Base-by-base conservation (phyloP, 1,140 invertebrate genomes). In the Drosophila pruinosa region DNA sequence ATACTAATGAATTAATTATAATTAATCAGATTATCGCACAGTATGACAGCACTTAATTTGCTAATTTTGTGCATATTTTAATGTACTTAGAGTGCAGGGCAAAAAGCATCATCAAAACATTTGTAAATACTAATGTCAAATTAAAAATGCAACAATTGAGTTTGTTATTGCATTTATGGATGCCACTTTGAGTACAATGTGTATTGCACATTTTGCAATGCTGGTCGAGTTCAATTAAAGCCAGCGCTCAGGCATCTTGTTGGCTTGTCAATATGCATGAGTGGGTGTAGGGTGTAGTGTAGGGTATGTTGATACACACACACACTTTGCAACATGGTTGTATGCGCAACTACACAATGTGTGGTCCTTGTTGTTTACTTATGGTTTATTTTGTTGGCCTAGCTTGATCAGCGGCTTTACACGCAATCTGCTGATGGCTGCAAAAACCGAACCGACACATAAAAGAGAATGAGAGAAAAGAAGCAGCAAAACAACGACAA, bases 401-500 rank as follows among this genome's bases (percentile, higher is more conserved):
- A 47, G 45, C 19, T 38, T 47, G 57, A 61, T 26, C 34, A 61
- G 28, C 34, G 58, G 45, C 58, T 50, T 62, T 62, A 34, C 45
- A 50, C 24, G 58, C 43, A 62, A 62, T 62, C 45, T 48, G 45
- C 45, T 62, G 58, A 39, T 62, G 24, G 43, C 10, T 12, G 2
- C 31, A 12, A n/a, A 34, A 39, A 39, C 14, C 14, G 6, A 39
- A 39, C 2, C 34, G n/a, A 36, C 15, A 17, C 8, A n/a, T n/a
- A 50, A 21, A 52, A 19, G 12, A 38, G 4, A 1, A 24, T 2
- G 31, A 47, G 4, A 21, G 12, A 6, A 45, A 34, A 8, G 22
- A 39, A n/a, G 24, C 36, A 21, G 24, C 14, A 19, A n/a, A n/a
- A 58, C 4, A 34, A 4, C 24, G 8, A 22, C 26, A 58, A 58